A percentile compares a stretch with the other conserved stretches of the same genome.
Conservation (phyloP, 2,113 vertebrate genomes). For the Hemiscyllium ocellatum region DNA sequence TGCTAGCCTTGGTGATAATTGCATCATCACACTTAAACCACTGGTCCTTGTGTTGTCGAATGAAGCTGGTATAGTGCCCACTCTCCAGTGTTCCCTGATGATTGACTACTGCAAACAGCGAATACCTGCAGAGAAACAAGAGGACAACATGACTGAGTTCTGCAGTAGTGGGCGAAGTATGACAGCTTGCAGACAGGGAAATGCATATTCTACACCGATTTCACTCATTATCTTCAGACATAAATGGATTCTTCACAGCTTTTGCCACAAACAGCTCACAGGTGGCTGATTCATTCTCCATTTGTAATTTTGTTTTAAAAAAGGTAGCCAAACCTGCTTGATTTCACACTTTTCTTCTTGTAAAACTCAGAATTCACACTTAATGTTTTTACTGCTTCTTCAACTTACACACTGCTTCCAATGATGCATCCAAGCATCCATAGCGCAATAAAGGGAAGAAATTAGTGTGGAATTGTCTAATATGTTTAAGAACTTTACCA, state of each 20-base stretch:
- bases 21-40: slow-evolving; percentile 99
- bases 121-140: slow-evolving; percentile 68
- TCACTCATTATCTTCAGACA: neutral
- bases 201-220: neutral
- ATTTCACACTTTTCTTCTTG: neutral
- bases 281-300: neutral
- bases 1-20: slow-evolving; percentile 99
- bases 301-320: neutral
- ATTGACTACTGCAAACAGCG: slow-evolving; percentile 97
- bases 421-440: neutral
- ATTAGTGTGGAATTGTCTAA: neutral
- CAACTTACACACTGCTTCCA: neutral
- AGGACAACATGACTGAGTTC: neutral
- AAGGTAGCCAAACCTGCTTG: neutral
- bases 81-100: slow-evolving; percentile 98
- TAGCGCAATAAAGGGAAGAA: neutral
- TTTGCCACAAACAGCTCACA: neutral
- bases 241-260: neutral
- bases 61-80: slow-evolving; percentile 98
- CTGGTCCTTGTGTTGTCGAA: slow-evolving; percentile 99
- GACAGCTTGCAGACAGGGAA: neutral
- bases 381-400: neutral
- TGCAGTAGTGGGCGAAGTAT: neutral
- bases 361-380: neutral
- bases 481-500: neutral